Evolutionary conservation across 1,140 invertebrate genomes (phyloP).

Genomic region (Drosophila arawakana): DNA sequence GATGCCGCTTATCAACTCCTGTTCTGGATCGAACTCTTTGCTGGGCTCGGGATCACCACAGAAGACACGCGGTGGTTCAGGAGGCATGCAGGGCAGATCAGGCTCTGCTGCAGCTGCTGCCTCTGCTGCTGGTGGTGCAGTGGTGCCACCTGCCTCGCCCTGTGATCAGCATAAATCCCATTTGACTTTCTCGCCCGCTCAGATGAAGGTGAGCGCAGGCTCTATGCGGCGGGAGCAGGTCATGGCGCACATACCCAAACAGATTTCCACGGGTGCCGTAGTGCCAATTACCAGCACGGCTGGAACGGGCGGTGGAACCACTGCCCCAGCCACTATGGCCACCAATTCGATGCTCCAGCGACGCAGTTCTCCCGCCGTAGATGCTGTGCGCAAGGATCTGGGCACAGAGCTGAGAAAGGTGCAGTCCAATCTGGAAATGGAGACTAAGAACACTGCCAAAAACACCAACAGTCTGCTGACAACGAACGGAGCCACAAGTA

Average conservation of each 20-base stretch:
- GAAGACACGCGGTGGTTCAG: slow-evolving; percentile 59
- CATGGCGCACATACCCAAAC: slow-evolving; percentile 86
- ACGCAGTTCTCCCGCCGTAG: slow-evolving; percentile 67
- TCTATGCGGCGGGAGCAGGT: slow-evolving; percentile 76
- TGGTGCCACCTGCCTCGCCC: slow-evolving; percentile 60
- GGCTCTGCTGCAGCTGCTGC: slow-evolving; percentile 7
- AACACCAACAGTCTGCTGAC: slow-evolving; percentile 40
- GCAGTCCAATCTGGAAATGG: slow-evolving; percentile 51
- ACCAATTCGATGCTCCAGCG: slow-evolving; percentile 72
- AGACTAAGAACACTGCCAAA: slow-evolving; percentile 49
- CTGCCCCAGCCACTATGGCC: slow-evolving; percentile 68
- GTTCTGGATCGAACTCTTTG: slow-evolving; percentile 37
- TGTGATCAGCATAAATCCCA: slow-evolving; percentile 86
- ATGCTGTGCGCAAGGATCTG: slow-evolving; percentile 79
- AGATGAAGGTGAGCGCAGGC: slow-evolving; percentile 86
- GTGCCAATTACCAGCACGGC: slow-evolving; percentile 67
- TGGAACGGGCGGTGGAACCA: slow-evolving; percentile 46
- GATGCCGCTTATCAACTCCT: slow-evolving; percentile 85
- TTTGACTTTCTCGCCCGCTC: slow-evolving; percentile 88
- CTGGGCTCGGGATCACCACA: slow-evolving; percentile 58
- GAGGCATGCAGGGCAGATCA: slow-evolving; percentile 34
- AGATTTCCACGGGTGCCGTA: slow-evolving; percentile 82
- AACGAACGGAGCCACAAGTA: slow-evolving; percentile 53
- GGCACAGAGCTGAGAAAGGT: slow-evolving; percentile 65
- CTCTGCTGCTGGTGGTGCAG: background rate